Conservation (phyloP, 1,140 invertebrate genomes). For the Pseudomyrmex cubaensis region DNA sequence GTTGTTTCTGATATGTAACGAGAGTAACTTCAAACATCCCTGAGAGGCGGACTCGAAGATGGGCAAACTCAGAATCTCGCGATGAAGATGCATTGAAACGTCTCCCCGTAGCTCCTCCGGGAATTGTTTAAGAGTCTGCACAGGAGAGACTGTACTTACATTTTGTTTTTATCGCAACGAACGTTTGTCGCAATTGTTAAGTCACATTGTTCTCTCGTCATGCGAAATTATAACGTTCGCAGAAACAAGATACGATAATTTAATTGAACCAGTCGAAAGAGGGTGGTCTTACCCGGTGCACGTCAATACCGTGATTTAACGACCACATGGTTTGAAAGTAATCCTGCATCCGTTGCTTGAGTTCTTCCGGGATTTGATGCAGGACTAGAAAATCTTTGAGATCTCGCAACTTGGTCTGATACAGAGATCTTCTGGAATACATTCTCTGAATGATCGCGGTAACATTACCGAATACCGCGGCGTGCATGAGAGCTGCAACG, state of each 20-base stretch:
- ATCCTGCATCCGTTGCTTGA: constrained; percentile 98
- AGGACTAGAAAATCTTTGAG: constrained; percentile 98
- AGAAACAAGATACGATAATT: neutral
- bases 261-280: neutral
- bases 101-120: constrained; percentile 97
- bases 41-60: constrained; percentile 97
- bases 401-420: constrained; percentile 98
- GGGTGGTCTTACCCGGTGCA: constrained; percentile 91
- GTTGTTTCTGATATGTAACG: constrained; percentile 95
- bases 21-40: constrained; percentile 96
- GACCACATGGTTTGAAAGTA: constrained; percentile 99
- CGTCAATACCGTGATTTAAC: constrained; percentile 99
- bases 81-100: constrained; percentile 97
- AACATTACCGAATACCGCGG: constrained; percentile 99
- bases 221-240: neutral
- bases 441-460: constrained; percentile 99
- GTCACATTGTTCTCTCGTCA: too few relatives aligned
- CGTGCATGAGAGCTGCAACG: constrained; percentile 96
- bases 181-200: too few relatives aligned
- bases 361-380: constrained; percentile 97
- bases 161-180: neutral
- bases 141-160: constrained; percentile 58
- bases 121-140: constrained; percentile 97
- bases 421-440: constrained; percentile 98
- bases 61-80: constrained; percentile 96